These are phyloP conservation scores for Chionis minor DNA, from an alignment of 2,113 vertebrate genomes.

Conservation along the genomic window DNA sequence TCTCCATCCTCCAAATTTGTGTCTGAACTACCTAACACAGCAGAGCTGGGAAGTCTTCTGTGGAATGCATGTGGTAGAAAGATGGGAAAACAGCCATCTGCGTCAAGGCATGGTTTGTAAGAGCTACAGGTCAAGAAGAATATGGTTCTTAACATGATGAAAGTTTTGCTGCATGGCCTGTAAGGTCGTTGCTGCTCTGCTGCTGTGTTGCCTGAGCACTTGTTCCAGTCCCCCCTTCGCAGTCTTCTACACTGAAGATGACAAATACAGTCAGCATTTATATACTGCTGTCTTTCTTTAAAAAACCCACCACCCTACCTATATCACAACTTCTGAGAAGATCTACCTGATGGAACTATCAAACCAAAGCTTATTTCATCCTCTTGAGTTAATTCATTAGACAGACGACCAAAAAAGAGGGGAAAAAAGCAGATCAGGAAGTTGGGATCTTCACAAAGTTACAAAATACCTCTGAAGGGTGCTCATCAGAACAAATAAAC, in stretches of 20 bases:
- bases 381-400: background rate
- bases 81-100: background rate
- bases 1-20: background rate
- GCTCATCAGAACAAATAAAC: slow-evolving; percentile 18
- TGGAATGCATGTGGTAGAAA: accelerated
- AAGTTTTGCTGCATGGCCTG: background rate
- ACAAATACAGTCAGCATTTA: background rate
- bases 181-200: background rate
- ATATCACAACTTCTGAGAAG: background rate
- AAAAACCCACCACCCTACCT: background rate
- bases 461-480: background rate
- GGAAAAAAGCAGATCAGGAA: background rate
- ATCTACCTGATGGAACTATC: background rate
- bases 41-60: background rate
- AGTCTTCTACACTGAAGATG: background rate
- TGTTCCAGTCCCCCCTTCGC: background rate
- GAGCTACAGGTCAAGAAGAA: background rate
- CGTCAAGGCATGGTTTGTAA: background rate
- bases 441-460: background rate
- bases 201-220: background rate
- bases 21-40: accelerated
- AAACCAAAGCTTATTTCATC: background rate
- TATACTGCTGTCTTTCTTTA: background rate
- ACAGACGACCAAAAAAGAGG: background rate
- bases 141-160: background rate